Conservation (phyloP, 2,113 vertebrate genomes). For the Nothobranchius furzeri region DNA sequence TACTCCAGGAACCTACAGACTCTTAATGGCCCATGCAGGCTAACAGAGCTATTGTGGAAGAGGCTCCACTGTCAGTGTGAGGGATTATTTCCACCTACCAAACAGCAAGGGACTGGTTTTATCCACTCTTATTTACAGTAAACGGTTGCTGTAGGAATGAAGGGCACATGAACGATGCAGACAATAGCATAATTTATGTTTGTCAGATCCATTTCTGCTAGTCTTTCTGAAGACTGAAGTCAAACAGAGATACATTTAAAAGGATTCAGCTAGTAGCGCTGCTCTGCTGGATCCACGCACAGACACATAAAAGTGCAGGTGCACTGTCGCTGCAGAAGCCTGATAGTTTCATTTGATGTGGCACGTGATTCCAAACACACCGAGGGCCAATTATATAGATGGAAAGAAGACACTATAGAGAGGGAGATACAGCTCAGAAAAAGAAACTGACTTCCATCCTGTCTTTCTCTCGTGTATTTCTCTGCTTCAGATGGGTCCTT, state of each 20-base stretch:
- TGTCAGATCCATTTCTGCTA: conserved; percentile 20
- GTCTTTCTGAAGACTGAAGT: conserved; percentile 21
- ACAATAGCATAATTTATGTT: conserved; percentile 15
- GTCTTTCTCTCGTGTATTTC: conserved; percentile 9
- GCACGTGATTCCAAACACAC: conserved; percentile 53
- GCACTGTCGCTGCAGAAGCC: conserved; percentile 21
- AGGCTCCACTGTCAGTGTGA: neutral
- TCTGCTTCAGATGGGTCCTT: conserved; percentile 10
- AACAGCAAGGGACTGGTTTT: neutral
- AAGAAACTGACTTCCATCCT: conserved; percentile 3
- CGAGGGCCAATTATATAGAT: conserved; percentile 38
- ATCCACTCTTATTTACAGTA: neutral
- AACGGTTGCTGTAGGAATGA: conserved; percentile 2
- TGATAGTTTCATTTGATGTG: conserved; percentile 57
- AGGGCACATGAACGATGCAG: neutral
- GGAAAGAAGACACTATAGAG: conserved; percentile 20
- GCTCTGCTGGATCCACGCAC: neutral
- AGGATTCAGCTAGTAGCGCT: conserved; percentile 5
- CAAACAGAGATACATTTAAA: conserved; percentile 25
- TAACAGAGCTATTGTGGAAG: conserved; percentile 4
- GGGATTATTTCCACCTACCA: neutral
- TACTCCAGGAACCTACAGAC: no score
- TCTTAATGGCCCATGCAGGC: neutral
- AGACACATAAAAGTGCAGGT: conserved; percentile 1
- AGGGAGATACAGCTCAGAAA: conserved; percentile 22